These are phyloP conservation scores for Clarias laeviceps DNA, from an alignment of 2,797 vertebrate species.

Conservation along the genomic window DNA sequence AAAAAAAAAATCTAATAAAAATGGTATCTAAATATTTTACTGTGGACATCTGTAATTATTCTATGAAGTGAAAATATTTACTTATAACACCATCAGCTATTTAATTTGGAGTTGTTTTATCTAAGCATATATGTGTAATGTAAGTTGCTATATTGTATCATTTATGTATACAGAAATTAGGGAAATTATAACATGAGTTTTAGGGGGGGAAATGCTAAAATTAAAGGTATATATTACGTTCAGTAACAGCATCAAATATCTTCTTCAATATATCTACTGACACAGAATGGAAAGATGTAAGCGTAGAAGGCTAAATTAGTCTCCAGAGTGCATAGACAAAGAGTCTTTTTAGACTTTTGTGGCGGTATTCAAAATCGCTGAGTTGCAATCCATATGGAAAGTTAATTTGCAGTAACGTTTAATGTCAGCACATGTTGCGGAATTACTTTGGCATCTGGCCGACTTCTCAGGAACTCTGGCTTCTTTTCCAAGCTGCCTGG, in stretches of 20 bases:
- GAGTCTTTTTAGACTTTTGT: constrained; percentile 75
- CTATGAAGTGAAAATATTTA: not conserved
- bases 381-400: constrained; percentile 82
- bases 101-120: constrained; percentile 37
- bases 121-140: constrained; percentile 28
- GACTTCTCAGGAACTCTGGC: constrained; percentile 72
- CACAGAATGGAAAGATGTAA: constrained; percentile 81
- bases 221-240: constrained; percentile 44
- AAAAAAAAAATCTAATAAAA: constrained; percentile 4
- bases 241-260: constrained; percentile 60
- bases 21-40: not conserved
- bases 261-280: constrained; percentile 68
- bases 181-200: not conserved
- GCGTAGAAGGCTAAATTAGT: constrained; percentile 76
- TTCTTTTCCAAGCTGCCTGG: constrained; percentile 70
- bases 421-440: constrained; percentile 83
- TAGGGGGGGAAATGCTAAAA: not conserved
- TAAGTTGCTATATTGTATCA: constrained; percentile 13
- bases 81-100: not conserved
- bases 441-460: constrained; percentile 80
- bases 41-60: constrained; percentile 1
- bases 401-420: constrained; percentile 80
- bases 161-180: constrained; percentile 20
- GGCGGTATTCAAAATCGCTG: constrained; percentile 73
- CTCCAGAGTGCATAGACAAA: constrained; percentile 79